phyloP scores from a whole-genome alignment of 1,140 invertebrate genomes.

The Lepeophtheirus salmonis region DNA sequence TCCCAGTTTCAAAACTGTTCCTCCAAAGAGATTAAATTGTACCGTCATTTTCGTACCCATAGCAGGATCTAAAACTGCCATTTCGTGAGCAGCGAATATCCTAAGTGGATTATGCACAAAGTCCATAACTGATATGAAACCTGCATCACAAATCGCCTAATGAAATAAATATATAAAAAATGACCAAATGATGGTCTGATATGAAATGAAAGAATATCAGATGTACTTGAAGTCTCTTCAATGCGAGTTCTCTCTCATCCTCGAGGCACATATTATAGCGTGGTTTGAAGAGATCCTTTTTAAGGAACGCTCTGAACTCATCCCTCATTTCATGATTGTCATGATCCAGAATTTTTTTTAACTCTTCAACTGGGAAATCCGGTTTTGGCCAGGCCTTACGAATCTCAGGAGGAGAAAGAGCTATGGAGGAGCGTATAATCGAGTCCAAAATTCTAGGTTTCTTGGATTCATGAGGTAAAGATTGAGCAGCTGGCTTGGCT shows the following conservation, averaged over 20 bases:
- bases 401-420: neutral
- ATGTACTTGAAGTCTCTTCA: constrained; percentile 22
- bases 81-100: constrained; percentile 25
- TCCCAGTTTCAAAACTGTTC: constrained; percentile 24
- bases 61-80: constrained; percentile 24
- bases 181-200: too few relatives aligned
- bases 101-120: constrained; percentile 23
- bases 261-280: constrained; percentile 23
- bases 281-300: constrained; percentile 19
- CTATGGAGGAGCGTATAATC: neutral
- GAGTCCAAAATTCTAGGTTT: neutral
- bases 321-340: constrained; percentile 24
- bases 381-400: neutral
- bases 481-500: neutral
- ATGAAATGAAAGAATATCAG: too few relatives aligned
- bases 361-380: constrained; percentile 12
- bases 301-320: constrained; percentile 22
- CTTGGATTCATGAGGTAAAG: neutral
- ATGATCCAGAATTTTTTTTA: constrained; percentile 23
- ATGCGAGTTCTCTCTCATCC: constrained; percentile 24
- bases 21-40: constrained; percentile 25
- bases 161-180: too few relatives aligned
- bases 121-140: constrained; percentile 24
- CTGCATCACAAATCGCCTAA: constrained; percentile 23
- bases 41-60: constrained; percentile 26